These are phyloP conservation scores for Teleiodes luculella DNA, from an alignment of 2,888 invertebrate species.

Conservation along the genomic window DNA sequence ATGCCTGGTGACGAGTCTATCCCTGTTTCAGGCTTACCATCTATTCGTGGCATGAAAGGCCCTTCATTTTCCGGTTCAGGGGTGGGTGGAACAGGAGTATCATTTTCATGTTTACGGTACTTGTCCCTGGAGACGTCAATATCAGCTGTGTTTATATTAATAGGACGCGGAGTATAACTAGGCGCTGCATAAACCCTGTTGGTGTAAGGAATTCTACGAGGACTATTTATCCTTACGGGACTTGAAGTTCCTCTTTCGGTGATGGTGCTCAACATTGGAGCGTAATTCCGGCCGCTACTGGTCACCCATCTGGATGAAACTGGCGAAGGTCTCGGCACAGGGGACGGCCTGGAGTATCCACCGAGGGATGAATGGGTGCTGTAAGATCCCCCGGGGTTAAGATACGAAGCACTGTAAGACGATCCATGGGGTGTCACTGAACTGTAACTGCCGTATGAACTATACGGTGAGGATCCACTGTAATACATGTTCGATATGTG, in stretches of 20 bases:
- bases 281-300: slow-evolving; percentile 76
- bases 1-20: slow-evolving; percentile 63
- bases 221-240: slow-evolving; percentile 64
- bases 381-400: slow-evolving; percentile 69
- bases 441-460: slow-evolving; percentile 67
- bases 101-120: slow-evolving; percentile 60
- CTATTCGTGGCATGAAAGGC: slow-evolving; percentile 68
- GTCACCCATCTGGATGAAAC: slow-evolving; percentile 59
- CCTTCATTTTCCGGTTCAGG: slow-evolving; percentile 51
- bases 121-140: slow-evolving; percentile 88
- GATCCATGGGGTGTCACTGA: slow-evolving; percentile 57
- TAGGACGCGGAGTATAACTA: slow-evolving; percentile 78
- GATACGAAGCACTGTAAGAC: slow-evolving; percentile 72
- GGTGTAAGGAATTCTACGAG: slow-evolving; percentile 70
- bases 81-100: slow-evolving; percentile 27
- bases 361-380: slow-evolving; percentile 71
- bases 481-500: slow-evolving; percentile 80
- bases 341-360: slow-evolving; percentile 75
- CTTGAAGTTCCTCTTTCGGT: slow-evolving; percentile 64
- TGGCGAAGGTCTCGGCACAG: slow-evolving; percentile 45
- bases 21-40: slow-evolving; percentile 64
- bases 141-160: slow-evolving; percentile 89
- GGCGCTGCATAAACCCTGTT: slow-evolving; percentile 66
- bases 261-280: slow-evolving; percentile 86
- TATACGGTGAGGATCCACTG: slow-evolving; percentile 69